Percentiles rank a stretch among this genome's conserved stretches.
Evolutionary conservation across 2,888 invertebrate genomes (phyloP).

Genomic region (Callyntrura guangdongensis): DNA sequence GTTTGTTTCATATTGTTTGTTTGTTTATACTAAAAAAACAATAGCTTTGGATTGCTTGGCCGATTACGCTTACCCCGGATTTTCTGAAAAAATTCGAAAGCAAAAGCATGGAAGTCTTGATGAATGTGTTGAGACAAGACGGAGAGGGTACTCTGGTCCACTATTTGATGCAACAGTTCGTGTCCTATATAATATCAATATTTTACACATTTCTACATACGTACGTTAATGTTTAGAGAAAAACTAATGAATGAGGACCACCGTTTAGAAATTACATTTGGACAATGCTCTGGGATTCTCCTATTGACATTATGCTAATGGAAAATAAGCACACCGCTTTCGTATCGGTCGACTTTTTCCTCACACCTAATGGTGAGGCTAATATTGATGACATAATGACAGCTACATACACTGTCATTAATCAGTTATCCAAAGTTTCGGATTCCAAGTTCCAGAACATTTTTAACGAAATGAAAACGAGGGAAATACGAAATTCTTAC

Average conservation of each 20-base stretch:
- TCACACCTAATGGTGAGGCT: not conserved
- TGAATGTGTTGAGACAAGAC: not conserved
- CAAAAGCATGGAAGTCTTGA: not conserved
- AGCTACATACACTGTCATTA: not conserved
- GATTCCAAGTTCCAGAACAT: not conserved
- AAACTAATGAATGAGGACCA: no score
- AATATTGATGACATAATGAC: not conserved
- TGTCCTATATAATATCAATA: no score
- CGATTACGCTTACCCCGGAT: not conserved
- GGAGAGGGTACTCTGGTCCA: constrained; percentile 12
- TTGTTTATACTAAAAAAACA: not conserved
- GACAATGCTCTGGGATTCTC: not conserved
- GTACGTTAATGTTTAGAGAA: no score
- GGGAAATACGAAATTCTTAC: not conserved
- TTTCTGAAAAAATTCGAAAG: not conserved
- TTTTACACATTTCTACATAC: no score
- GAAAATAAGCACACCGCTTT: constrained; percentile 19
- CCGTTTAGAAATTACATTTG: constrained; percentile 35
- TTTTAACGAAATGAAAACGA: constrained; percentile 25
- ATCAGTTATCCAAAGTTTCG: not conserved
- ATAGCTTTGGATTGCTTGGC: constrained; percentile 7
- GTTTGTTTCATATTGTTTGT: no score
- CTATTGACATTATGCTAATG: not conserved
- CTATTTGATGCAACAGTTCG: not conserved
- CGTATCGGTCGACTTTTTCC: constrained; percentile 23